Base-by-base conservation (phyloP, 2,888 invertebrate genomes). In the Apotomis capreana region DNA sequence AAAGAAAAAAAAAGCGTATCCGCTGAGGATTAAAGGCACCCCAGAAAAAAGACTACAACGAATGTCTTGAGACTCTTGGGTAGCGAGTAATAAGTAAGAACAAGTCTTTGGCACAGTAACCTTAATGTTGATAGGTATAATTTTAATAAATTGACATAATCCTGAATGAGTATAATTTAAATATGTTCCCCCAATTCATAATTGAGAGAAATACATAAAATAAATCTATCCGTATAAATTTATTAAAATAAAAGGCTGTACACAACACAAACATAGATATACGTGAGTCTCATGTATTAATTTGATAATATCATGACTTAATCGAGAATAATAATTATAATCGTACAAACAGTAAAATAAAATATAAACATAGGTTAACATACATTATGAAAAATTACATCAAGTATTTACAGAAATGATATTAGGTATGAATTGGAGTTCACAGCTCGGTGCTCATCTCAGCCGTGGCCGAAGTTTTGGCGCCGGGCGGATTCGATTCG, bases 381-480 rank as follows among this genome's bases (percentile, higher is more conserved):
- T 57, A 46, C 36, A 65, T 46, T 44, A n/a, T 57, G 26, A 10
- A 26, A 49, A 51, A 55, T 40, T 26, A 26, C 44, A 40, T 54
- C 12, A 64, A 54, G 10, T 64, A 64, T 64, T 64, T 46, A 57
- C 55, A 65, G 9, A n/a, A 57, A 57, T 65, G 55, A 57, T 46
- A 36, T 6, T 55, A 65, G n/a, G 55, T 46, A 13, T 65, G 46
- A 51, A 44, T 15, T 63, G 13, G 51, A 67, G 68, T 79, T 93
- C 84, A 95, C 83, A 95, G 94, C 88, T 95, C 95, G 76, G 95
- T 95, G 87, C 95, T 95, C 95, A 95, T 95, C 91, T 95, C 95
- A 74, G 94, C 93, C 51, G 86, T 78, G 62, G 81, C 85, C 26
- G 87, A 80, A 59, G 87, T 80, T 76, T 88, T 87, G 80, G 79